Conservation (phyloP, 2,888 invertebrate species). For the Callyntrura guangdongensis region DNA sequence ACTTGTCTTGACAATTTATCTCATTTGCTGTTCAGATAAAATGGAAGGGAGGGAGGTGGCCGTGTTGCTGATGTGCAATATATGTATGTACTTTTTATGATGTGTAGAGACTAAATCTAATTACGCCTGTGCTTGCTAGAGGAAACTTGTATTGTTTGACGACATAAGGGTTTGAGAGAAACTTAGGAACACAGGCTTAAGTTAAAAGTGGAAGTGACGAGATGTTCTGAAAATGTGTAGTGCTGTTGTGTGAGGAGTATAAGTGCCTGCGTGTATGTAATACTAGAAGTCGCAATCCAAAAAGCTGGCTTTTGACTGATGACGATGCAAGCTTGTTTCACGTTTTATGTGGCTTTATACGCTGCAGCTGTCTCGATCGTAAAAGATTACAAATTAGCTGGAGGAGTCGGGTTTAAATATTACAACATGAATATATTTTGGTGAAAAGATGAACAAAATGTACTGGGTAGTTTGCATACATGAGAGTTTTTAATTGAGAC, state of each 20-base stretch:
- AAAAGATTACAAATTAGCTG: constrained; percentile 75
- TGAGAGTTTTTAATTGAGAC: constrained; percentile 34
- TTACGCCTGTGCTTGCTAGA: constrained; percentile 18
- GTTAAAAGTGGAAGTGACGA: too few relatives aligned
- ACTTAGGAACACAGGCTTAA: neutral
- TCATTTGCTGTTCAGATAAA: neutral
- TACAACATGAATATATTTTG: neutral
- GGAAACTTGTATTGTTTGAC: constrained; percentile 4
- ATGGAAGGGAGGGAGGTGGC: too few relatives aligned
- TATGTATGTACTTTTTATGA: too few relatives aligned
- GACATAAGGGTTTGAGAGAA: neutral
- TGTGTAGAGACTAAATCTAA: constrained; percentile 25
- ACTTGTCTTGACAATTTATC: constrained; percentile 1
- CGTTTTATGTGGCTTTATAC: constrained; percentile 75
- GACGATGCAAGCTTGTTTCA: constrained; percentile 50
- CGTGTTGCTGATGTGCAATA: neutral
- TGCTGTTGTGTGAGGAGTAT: neutral
- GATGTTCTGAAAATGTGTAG: too few relatives aligned
- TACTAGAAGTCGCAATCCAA: too few relatives aligned
- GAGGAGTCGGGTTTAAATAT: constrained; percentile 58
- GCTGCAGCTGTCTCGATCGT: constrained; percentile 73
- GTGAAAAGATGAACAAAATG: too few relatives aligned
- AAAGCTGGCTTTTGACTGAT: neutral
- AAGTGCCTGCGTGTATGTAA: neutral
- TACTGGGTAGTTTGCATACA: neutral